These are phyloP conservation scores for Malurus alboscapulatus DNA, from an alignment of 2,113 vertebrate genomes.

Conservation along the genomic window DNA sequence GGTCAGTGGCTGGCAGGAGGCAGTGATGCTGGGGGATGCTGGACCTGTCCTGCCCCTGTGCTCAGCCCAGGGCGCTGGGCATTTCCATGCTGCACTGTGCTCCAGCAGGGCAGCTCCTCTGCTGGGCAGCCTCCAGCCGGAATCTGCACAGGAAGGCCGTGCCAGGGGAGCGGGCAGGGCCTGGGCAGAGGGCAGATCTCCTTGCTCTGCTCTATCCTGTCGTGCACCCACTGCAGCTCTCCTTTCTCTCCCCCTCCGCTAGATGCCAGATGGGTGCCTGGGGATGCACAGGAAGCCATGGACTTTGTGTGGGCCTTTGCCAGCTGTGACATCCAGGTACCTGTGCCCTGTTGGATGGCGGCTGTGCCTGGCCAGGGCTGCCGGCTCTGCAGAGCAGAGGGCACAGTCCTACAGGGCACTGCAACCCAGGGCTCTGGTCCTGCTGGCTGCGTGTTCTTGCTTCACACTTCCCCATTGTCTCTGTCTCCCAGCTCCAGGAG, in stretches of 20 bases:
- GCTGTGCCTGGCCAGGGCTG: not conserved
- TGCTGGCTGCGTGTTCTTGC: rapidly evolving
- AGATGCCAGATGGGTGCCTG: not conserved
- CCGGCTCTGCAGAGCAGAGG: not conserved
- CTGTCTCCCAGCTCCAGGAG: not conserved
- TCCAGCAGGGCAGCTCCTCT: not conserved
- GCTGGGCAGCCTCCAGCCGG: not conserved
- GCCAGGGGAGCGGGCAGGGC: not conserved
- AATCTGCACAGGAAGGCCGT: rapidly evolving
- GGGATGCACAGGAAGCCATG: not conserved
- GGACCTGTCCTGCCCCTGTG: not conserved
- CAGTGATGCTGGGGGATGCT: not conserved
- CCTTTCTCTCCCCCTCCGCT: not conserved
- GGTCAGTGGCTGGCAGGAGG: not conserved
- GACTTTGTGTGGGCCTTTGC: not conserved
- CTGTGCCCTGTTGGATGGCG: rapidly evolving
- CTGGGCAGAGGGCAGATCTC: not conserved
- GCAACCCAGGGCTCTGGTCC: not conserved
- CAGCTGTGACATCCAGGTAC: not conserved
- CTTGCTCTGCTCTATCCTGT: not conserved
- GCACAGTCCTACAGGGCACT: not conserved
- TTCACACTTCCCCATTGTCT: rapidly evolving
- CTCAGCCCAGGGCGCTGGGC: not conserved
- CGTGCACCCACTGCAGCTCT: not conserved
- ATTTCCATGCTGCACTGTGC: not conserved